Percentiles rank a stretch among this genome's conserved stretches.
phyloP scores from a whole-genome alignment of 2,888 invertebrate genomes.

The Chloroclysta siterata region DNA sequence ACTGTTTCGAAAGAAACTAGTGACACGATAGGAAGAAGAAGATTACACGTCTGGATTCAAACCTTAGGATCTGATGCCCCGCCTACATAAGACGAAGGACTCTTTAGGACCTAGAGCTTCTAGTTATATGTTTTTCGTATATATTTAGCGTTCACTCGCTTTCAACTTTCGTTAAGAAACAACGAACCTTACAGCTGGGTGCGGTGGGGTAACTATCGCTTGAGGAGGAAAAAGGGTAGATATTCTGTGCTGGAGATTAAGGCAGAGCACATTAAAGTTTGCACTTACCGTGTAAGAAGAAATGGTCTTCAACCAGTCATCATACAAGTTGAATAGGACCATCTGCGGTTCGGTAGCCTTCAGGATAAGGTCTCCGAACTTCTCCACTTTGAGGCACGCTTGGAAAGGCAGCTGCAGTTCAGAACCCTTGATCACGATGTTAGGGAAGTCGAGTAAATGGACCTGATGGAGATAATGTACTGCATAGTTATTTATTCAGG shows the following conservation, averaged over 20 bases:
- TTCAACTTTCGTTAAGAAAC: too few species aligned
- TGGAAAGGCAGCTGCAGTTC: conserved; percentile 99
- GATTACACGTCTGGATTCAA: too few species aligned
- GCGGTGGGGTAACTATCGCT: too few species aligned
- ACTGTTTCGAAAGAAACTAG: too few species aligned
- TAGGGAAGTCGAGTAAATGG: conserved; percentile 99
- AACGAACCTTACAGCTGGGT: too few species aligned
- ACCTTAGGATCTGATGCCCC: too few species aligned
- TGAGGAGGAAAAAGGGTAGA: too few species aligned
- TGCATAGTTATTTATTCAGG: background rate
- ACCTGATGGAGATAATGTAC: conserved; percentile 79
- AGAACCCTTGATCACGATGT: conserved; percentile 99
- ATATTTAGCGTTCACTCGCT: too few species aligned
- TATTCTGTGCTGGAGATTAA: background rate
- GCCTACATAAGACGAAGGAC: too few species aligned
- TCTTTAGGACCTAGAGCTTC: too few species aligned
- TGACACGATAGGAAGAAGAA: too few species aligned
- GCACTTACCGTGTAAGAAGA: conserved; percentile 95
- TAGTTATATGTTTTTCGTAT: too few species aligned
- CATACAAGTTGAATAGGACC: conserved; percentile 99
- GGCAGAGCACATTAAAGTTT: background rate
- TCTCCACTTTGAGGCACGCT: conserved; percentile 99
- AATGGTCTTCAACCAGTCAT: conserved; percentile 99
- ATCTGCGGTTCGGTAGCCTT: conserved; percentile 99
- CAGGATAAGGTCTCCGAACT: conserved; percentile 99